Evolutionary conservation across 2,888 invertebrate species (phyloP), one percentile per base, ranked within the genome.

Genomic region (Brachyptera putata): DNA sequence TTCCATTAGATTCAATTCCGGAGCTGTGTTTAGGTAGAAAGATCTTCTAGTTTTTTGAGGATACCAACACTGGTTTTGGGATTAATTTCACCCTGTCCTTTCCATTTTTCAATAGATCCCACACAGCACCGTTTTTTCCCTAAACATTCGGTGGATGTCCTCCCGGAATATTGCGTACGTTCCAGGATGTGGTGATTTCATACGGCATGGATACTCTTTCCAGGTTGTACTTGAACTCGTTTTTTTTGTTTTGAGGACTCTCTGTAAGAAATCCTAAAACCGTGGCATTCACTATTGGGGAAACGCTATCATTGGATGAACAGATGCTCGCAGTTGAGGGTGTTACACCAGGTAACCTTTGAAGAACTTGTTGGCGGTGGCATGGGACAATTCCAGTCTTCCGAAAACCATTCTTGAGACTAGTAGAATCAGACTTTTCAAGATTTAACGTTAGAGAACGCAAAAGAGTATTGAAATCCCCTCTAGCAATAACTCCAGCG

Each of bases 351-450:
- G 58, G 58, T 26, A 58, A 18, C 11, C 58, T 48, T 1, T 48
- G 18, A 18, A 50, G 22, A n/a, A 58, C 58, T 13, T 25, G 24
- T 30, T 30, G n/a, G n/a, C 14, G 11, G n/a, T 60, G 36, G 11
- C 46, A 11, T 11, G 57, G 60, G 56, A 14, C n/a, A 34, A 62
- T 60, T 14, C 62, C 62, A 25, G 48, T 30, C 30, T 62, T 62
- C 36, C 16, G 7, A 34, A 62, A 62, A 1, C 62, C 62, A 21
- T 49, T 26, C 3, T 25, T 48, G 11, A 60, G 14, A 16, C 55
- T 59, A 9, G 25, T 16, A 7, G 24, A 18, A 26, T 37, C 46
- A 5, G 56, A 49, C 26, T 37, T 16, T 22, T 18, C 36, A 34
- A 43, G n/a, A 9, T 13, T 41, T 22, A 11, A 34, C 11, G 24